phyloP scores from a whole-genome alignment of 1,140 invertebrate species.

The Anastrepha obliqua region DNA sequence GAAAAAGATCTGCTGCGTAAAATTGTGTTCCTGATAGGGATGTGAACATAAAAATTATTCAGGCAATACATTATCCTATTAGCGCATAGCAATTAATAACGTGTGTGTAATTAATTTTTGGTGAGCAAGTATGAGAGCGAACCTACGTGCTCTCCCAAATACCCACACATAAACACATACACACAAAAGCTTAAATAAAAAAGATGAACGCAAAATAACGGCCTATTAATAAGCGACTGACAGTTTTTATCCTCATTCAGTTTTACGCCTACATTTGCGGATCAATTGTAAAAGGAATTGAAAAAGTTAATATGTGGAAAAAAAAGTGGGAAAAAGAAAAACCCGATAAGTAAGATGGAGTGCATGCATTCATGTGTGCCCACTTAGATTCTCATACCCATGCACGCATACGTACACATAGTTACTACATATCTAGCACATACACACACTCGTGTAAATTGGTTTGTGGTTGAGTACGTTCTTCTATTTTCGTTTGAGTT shows the following conservation, averaged over 20 bases:
- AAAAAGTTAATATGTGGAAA: not conserved
- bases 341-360: not conserved
- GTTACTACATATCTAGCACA: not conserved
- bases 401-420: not conserved
- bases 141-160: not conserved
- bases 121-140: not conserved
- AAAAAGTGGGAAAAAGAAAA: constrained; percentile 15
- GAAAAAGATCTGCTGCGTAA: not conserved
- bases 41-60: constrained; percentile 17
- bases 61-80: constrained; percentile 48
- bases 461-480: constrained; percentile 5
- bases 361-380: not conserved
- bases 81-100: constrained; percentile 47
- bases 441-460: not conserved
- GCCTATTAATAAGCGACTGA: not conserved
- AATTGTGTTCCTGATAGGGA: not conserved
- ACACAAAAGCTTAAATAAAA: not conserved
- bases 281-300: not conserved
- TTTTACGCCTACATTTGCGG: not conserved
- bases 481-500: not conserved
- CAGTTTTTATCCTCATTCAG: not conserved
- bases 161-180: not conserved
- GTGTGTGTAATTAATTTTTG: constrained; percentile 41
- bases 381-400: not conserved
- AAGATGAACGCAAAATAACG: not conserved